A percentile compares a stretch with the other conserved stretches of the same genome.
Conservation (phyloP, 1,140 invertebrate genomes). For the Pogonomyrmex barbatus region DNA sequence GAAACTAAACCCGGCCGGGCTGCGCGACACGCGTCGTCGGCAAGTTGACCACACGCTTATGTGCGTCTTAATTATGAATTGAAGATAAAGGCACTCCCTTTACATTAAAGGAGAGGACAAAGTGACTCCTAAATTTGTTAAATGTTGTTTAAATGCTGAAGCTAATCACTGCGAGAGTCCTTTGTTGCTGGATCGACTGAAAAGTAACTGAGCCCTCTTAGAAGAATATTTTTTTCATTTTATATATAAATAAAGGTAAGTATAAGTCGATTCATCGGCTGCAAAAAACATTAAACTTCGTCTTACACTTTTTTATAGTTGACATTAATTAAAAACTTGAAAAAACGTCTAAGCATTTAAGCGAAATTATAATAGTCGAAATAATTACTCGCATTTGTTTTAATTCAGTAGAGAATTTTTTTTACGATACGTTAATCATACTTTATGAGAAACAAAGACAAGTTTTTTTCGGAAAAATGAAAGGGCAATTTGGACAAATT, state of each 20-base stretch:
- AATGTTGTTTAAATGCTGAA: constrained; percentile 11
- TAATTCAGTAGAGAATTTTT: background rate
- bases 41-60: constrained; percentile 23
- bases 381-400: background rate
- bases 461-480: background rate
- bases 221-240: background rate
- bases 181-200: background rate
- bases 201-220: background rate
- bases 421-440: background rate
- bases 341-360: background rate
- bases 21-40: constrained; percentile 51
- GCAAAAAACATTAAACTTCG: background rate
- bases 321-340: background rate
- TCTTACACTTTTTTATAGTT: background rate
- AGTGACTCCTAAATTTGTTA: constrained; percentile 19
- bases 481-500: constrained; percentile 17
- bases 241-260: constrained; percentile 30
- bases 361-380: background rate
- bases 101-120: constrained; percentile 10
- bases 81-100: constrained; percentile 40
- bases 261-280: background rate
- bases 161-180: background rate
- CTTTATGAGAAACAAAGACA: background rate
- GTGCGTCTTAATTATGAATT: constrained; percentile 49
- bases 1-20: constrained; percentile 68